phyloP scores from a whole-genome alignment of 30 jellyfish, hydroid and myxozoan species.

The Pelagia noctiluca region DNA sequence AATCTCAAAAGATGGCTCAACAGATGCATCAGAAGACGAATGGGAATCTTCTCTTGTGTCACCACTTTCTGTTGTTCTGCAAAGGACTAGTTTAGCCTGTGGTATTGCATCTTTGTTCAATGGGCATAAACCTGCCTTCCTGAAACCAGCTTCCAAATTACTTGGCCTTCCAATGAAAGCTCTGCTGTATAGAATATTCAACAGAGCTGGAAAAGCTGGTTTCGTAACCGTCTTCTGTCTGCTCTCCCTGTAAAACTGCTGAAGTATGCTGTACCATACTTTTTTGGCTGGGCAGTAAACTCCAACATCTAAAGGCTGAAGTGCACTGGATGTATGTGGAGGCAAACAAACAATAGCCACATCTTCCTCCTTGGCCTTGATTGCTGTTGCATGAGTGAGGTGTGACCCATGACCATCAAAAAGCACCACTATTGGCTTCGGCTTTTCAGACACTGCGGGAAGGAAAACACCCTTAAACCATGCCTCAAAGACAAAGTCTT shows the following conservation, averaged over 20 bases:
- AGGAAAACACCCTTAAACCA: conserved; percentile 33
- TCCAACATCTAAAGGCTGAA: conserved; percentile 49
- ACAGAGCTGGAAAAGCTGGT: conserved; percentile 48
- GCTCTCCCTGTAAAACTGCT: conserved; percentile 44
- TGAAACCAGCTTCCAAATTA: conserved; percentile 33
- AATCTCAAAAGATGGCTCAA: conserved; percentile 11
- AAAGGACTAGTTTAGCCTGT: conserved; percentile 11
- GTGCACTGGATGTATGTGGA: conserved; percentile 39
- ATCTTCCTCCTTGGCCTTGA: conserved; percentile 34
- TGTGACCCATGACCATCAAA: conserved; percentile 64
- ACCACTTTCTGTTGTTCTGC: background rate
- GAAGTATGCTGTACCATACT: conserved; percentile 35
- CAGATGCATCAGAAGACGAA: conserved; percentile 28
- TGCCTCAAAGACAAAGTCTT: conserved; percentile 45
- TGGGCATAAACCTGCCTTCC: conserved; percentile 42
- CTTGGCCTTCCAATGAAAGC: conserved; percentile 18
- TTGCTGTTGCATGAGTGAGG: conserved; percentile 31
- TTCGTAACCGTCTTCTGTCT: conserved; percentile 39
- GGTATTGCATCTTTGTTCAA: conserved; percentile 39
- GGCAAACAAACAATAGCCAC: conserved; percentile 57
- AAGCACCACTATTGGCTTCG: conserved; percentile 4
- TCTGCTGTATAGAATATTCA: conserved; percentile 4
- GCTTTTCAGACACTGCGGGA: conserved; percentile 2
- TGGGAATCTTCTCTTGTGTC: conserved; percentile 2
- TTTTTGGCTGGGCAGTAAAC: conserved; percentile 48